These are phyloP conservation scores for Carassius gibelio DNA, from an alignment of 2,113 vertebrate species.

Conservation along the genomic window DNA sequence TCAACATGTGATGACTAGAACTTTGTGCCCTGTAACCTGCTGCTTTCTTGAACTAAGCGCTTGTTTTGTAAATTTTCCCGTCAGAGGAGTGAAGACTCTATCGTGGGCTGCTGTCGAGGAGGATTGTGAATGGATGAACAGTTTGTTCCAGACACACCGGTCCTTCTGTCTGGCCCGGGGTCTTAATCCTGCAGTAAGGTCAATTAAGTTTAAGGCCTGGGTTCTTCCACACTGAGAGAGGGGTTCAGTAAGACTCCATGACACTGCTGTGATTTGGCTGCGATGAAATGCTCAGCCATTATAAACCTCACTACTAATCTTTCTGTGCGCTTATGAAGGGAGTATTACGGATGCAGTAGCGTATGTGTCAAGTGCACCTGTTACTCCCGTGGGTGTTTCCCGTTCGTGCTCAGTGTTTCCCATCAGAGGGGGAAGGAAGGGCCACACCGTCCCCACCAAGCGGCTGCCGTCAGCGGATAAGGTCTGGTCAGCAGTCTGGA, in stretches of 20 bases:
- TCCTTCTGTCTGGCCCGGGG: slow-evolving; percentile 37
- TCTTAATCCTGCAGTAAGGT: slow-evolving; percentile 47
- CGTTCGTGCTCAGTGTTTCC: slow-evolving; percentile 27
- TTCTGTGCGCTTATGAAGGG: slow-evolving; percentile 1
- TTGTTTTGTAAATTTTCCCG: slow-evolving; percentile 73
- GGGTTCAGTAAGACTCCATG: background rate
- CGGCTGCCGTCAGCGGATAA: slow-evolving; percentile 57
- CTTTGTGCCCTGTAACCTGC: slow-evolving; percentile 25
- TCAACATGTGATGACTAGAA: slow-evolving; percentile 50
- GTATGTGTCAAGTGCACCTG: slow-evolving; percentile 21
- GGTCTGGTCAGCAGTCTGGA: slow-evolving; percentile 53
- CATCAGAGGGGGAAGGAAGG: slow-evolving; percentile 55
- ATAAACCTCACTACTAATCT: slow-evolving; percentile 1
- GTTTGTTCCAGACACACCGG: slow-evolving; percentile 73
- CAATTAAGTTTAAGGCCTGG: slow-evolving; percentile 37
- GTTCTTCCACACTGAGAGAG: slow-evolving; percentile 46
- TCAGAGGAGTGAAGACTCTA: slow-evolving; percentile 47
- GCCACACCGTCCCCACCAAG: slow-evolving; percentile 31
- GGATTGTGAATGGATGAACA: slow-evolving; percentile 74
- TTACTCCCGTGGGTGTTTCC: slow-evolving; percentile 42
- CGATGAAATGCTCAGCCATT: background rate
- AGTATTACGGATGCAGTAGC: background rate
- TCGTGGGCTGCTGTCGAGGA: slow-evolving; percentile 65
- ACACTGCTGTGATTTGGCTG: slow-evolving; percentile 32
- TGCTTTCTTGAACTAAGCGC: slow-evolving; percentile 49